Evolutionary conservation across 2,113 vertebrate species (phyloP).

Genomic region (Halcyon malimbica): DNA sequence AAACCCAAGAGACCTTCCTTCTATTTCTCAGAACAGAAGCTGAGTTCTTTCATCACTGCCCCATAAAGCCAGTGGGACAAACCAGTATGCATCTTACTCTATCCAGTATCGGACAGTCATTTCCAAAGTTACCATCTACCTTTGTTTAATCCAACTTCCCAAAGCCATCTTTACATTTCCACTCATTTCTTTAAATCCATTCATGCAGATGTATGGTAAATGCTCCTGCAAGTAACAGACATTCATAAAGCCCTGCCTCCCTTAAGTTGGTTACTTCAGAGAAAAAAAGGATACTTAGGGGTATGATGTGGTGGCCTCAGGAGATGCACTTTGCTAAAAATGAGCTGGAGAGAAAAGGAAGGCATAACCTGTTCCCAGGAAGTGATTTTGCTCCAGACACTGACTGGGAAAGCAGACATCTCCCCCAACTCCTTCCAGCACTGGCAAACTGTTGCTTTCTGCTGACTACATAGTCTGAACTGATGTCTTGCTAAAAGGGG

Average conservation of each 20-base stretch:
- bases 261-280: not conserved
- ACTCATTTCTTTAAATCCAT: not conserved
- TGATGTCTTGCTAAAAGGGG: not conserved
- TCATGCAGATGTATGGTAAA: not conserved
- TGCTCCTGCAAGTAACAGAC: not conserved
- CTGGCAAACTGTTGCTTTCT: constrained; percentile 6
- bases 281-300: not conserved
- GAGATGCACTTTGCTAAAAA: not conserved
- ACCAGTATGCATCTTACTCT: not conserved
- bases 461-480: not conserved
- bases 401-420: not conserved
- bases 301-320: not conserved
- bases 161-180: not conserved
- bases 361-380: not conserved
- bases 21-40: not conserved
- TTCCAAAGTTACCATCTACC: not conserved
- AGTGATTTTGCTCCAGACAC: not conserved
- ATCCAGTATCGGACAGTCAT: not conserved
- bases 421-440: not conserved
- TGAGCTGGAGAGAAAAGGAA: not conserved
- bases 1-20: not conserved
- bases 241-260: not conserved
- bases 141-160: not conserved
- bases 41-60: not conserved
- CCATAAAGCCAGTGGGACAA: not conserved